Percentiles rank a stretch among this genome's conserved stretches.
phyloP scores from a whole-genome alignment of 2,888 invertebrate genomes.

The Parnassius glacialis region DNA sequence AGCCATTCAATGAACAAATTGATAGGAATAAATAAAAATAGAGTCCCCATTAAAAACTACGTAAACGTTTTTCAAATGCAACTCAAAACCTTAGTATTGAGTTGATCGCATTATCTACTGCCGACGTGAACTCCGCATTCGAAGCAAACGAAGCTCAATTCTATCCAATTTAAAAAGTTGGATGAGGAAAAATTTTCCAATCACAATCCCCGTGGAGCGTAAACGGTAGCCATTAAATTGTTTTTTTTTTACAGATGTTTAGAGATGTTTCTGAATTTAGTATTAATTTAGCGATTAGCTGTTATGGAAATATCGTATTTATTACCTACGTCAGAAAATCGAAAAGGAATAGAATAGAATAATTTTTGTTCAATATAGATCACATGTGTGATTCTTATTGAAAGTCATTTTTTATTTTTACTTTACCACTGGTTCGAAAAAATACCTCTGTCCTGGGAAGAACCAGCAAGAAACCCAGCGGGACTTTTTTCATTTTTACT shows the following conservation, averaged over 20 bases:
- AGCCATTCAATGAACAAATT: not conserved
- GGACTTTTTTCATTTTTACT: too few species aligned
- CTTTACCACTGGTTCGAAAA: too few species aligned
- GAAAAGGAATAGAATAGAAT: not conserved
- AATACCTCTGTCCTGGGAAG: too few species aligned
- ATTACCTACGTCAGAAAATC: not conserved
- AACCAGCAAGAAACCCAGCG: too few species aligned
- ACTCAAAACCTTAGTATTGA: constrained; percentile 66
- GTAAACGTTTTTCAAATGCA: constrained; percentile 71
- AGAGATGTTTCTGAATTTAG: constrained; percentile 25
- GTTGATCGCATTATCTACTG: constrained; percentile 69
- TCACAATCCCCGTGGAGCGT: constrained; percentile 60
- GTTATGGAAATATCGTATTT: not conserved
- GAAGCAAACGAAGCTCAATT: constrained; percentile 63
- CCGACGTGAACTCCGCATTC: constrained; percentile 49
- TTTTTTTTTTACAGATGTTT: constrained; percentile 47
- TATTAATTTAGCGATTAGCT: not conserved
- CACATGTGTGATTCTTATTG: too few species aligned
- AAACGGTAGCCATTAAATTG: constrained; percentile 56
- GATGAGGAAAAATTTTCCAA: constrained; percentile 73
- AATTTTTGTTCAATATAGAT: too few species aligned
- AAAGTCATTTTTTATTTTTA: too few species aligned
- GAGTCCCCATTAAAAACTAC: constrained; percentile 29
- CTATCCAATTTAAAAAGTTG: constrained; percentile 78
- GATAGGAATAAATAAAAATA: constrained; percentile 1